Evolutionary conservation across 2,113 vertebrate genomes (phyloP).

Genomic region (Elephantulus edwardii): DNA sequence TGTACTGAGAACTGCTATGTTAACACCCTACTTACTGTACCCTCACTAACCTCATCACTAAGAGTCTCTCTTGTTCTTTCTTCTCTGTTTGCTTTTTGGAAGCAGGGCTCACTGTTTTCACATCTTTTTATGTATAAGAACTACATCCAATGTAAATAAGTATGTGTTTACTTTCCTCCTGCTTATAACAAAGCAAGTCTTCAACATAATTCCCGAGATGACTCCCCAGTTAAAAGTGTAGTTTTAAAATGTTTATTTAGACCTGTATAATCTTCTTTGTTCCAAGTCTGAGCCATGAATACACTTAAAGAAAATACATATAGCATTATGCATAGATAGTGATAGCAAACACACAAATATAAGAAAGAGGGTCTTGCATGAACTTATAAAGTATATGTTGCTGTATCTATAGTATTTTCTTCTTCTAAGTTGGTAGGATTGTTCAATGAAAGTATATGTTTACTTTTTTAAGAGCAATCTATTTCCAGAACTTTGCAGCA

Average conservation of each 20-base stretch:
- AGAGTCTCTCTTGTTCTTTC: neutral
- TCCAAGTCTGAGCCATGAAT: neutral
- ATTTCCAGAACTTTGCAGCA: neutral
- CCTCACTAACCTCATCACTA: neutral
- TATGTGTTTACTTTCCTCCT: constrained; percentile 13
- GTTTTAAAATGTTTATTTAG: neutral
- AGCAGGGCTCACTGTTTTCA: neutral
- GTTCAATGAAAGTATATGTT: neutral
- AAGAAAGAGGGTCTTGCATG: neutral
- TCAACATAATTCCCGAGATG: constrained; percentile 1
- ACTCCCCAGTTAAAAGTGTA: neutral
- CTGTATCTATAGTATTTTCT: neutral
- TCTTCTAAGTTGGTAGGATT: neutral
- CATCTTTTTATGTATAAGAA: neutral
- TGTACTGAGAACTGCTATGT: neutral
- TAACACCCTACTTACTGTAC: neutral
- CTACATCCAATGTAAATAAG: neutral
- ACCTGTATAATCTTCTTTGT: neutral
- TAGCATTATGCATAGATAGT: neutral
- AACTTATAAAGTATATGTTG: neutral
- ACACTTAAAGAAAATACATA: neutral
- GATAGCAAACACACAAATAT: neutral
- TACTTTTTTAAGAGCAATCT: neutral
- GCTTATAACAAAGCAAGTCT: neutral
- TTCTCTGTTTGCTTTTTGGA: neutral